These are phyloP conservation scores for Panonychus citri DNA, from an alignment of 1,140 invertebrate genomes.

Conservation along the genomic window DNA sequence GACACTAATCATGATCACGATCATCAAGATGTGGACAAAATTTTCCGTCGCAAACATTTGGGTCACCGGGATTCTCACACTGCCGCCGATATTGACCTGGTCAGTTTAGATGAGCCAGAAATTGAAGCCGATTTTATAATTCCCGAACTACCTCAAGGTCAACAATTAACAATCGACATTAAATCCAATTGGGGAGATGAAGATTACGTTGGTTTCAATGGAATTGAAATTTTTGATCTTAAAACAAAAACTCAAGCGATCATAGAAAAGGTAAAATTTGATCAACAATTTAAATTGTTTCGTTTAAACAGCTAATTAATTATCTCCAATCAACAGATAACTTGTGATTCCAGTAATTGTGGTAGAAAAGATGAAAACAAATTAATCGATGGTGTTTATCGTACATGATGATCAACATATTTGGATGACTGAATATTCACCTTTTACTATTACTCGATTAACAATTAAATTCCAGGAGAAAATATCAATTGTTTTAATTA, in stretches of 20 bases:
- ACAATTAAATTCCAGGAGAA: conserved; percentile 32
- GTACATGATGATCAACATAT: conserved; percentile 49
- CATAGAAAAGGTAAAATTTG: conserved; percentile 20
- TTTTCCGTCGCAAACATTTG: background rate
- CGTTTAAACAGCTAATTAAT: no score
- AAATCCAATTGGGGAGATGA: conserved; percentile 51
- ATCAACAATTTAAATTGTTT: background rate
- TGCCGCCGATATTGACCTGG: background rate
- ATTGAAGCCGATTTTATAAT: conserved; percentile 28
- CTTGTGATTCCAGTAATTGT: background rate
- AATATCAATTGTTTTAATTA: conserved; percentile 38
- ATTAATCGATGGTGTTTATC: conserved; percentile 42
- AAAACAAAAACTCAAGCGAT: conserved; percentile 29
- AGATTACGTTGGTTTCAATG: conserved; percentile 51
- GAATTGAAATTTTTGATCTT: conserved; percentile 46
- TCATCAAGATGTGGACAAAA: background rate
- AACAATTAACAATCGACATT: conserved; percentile 40
- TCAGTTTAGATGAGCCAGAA: background rate
- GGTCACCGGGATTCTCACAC: background rate
- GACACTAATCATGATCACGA: background rate
- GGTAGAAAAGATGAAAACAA: conserved; percentile 21
- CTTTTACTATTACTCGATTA: conserved; percentile 30
- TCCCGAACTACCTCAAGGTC: conserved; percentile 44
- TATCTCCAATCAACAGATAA: background rate
- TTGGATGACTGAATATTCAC: conserved; percentile 40